These are phyloP conservation scores for Oeneis ivallda DNA, from an alignment of 2,888 invertebrate genomes.

Conservation along the genomic window DNA sequence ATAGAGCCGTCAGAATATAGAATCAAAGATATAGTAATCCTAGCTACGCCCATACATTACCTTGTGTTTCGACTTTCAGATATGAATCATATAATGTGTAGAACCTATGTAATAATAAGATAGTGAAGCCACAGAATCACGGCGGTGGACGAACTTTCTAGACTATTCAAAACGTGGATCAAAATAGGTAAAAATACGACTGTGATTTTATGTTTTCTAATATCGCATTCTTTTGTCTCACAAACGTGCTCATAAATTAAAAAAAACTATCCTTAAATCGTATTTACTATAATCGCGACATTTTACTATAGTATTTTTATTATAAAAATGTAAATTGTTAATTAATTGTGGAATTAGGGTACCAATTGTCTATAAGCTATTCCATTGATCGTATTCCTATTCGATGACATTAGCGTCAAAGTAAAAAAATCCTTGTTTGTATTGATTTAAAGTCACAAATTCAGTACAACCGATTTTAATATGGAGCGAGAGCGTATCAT, in stretches of 20 bases:
- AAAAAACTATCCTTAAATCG: not conserved
- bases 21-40: conserved; percentile 5
- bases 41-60: conserved; percentile 16
- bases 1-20: not conserved
- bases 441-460: no score
- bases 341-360: not conserved
- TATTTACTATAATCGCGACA: not conserved
- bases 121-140: conserved; percentile 11
- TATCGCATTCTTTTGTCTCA: not conserved
- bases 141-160: conserved; percentile 13
- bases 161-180: conserved; percentile 14
- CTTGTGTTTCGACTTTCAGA: conserved; percentile 23
- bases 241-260: not conserved
- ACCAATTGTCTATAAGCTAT: no score
- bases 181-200: conserved; percentile 9
- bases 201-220: conserved; percentile 5
- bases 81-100: conserved; percentile 18
- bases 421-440: no score
- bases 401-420: no score
- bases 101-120: conserved; percentile 21
- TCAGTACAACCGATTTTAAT: no score
- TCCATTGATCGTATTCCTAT: no score
- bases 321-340: not conserved
- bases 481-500: no score
- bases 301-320: not conserved